Conservation (phyloP, 2,113 vertebrate genomes). For the Sisor rabdophorus region DNA sequence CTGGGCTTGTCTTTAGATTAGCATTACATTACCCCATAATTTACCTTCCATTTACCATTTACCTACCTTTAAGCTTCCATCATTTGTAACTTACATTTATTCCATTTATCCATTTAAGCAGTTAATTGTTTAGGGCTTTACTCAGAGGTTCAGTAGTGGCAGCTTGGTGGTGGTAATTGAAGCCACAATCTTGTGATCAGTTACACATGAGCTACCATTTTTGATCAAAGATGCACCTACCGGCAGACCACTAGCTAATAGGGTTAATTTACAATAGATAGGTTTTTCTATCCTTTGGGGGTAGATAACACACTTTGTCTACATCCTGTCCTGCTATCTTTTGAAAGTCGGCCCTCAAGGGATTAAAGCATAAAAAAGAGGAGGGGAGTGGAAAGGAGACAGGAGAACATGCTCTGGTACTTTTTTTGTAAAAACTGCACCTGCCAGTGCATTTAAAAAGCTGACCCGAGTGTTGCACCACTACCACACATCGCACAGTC, state of each 20-base stretch:
- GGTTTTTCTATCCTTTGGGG: conserved; percentile 4
- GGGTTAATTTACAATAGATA: conserved; percentile 17
- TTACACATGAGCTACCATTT: background rate
- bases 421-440: conserved; percentile 14
- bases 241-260: background rate
- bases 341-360: conserved; percentile 14
- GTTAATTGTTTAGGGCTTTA: too few species aligned
- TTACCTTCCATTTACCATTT: too few species aligned
- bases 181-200: too few species aligned
- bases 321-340: conserved; percentile 18
- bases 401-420: conserved; percentile 3
- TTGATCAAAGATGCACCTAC: background rate
- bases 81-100: too few species aligned
- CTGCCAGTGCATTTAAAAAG: conserved; percentile 30
- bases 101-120: too few species aligned
- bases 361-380: background rate
- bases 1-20: background rate
- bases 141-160: too few species aligned
- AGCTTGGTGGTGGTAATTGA: too few species aligned
- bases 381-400: background rate
- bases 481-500: conserved; percentile 13
- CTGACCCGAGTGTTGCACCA: conserved; percentile 24
- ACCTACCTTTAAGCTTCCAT: too few species aligned
- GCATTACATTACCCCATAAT: background rate
- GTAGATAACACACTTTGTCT: conserved; percentile 24